Evolutionary conservation across 2,888 invertebrate genomes (phyloP), one percentile per base, ranked within the genome.

Genomic region (Drosophila nigricruria): DNA sequence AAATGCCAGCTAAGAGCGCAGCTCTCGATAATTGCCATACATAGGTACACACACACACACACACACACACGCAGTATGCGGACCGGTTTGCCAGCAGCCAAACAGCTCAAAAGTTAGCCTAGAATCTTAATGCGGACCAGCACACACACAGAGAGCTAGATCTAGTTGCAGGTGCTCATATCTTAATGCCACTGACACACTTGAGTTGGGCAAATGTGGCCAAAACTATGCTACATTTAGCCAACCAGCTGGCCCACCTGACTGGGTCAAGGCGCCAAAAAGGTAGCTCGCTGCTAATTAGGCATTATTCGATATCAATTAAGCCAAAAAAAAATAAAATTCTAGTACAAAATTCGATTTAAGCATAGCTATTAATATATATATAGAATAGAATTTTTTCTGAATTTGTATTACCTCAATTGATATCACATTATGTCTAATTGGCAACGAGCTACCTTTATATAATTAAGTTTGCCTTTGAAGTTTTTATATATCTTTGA

Each of bases 121-220:
- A 79, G 77, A 77, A 79, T 75, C 54, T 79, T 52, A 79, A 61
- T 63, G 62, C 40, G 59, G 56, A 38, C 38, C 23, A 34, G 43
- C 47, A 23, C 43, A 18, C 42, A 42, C 45, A 43, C 36, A 52
- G 8, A n/a, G 1, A 9, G 40, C 9, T 40, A 38, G n/a, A 38
- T n/a, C 30, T 2, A 30, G 30, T 2, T 25, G 43, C 47, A 52
- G 43, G 32, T 53, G 38, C 45, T 12, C 52, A 40, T 14, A 57
- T 62, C 62, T 59, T 62, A 58, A 64, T 65, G 49, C 61, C 57
- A 18, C 57, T 69, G 76, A 50, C 73, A 64, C 72, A 77, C 73
- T 72, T 77, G 45, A 65, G 57, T 32, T 54, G 40, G 50, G 59
- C 66, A 66, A 68, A 52, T 75, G 59, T 53, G 58, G 49, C 43